Base-by-base conservation (phyloP, 2,113 vertebrate species). In the Actenoides lindsayi region DNA sequence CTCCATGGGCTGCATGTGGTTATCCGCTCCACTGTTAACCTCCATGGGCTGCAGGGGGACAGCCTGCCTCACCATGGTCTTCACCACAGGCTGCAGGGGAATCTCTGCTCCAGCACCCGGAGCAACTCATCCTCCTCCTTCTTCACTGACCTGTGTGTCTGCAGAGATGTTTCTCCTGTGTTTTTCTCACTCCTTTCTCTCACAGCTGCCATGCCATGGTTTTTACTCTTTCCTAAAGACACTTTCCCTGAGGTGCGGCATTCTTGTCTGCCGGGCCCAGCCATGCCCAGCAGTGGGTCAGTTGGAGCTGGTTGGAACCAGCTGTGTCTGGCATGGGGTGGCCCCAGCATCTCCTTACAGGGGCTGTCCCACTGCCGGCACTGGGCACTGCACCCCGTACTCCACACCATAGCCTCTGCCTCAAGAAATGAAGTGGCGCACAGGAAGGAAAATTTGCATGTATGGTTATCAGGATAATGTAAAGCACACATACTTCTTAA, bases 251-350 rank as follows among this genome's bases (percentile, higher is more conserved):
- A 4, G 16, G 16, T 1, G 2, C 50, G 0, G 1, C 67, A 27
- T 12, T 31, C 23, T 27, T 1, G 4, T 23, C 23, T 37, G 63
- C 1, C 0, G 15, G 21, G 27, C 62, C 12, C 41, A 16, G 39
- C 48, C 0, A 1, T 35, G 62, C 31, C 35, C 37, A 17, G 37
- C 1, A 1, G 19, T 23, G 13, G 24, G 30, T 41, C 0, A 0
- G 24, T 11, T 39, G 39, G 27, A 37, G 9, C 35, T 0, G 0
- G 17, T 13, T 56, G 60, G 33, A 91, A 37, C 31, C 3, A 7
- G 27, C 19, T 7, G 4, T 30, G 15, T 10, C 65, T 5, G 4
- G 18, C 31, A 19, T 1, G 4, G 20, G 37, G 15, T 53, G 39
- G 39, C 28, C 28, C 30, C 13, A 14, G 19, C 41, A 5, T 31